phyloP scores from a whole-genome alignment of 2,797 vertebrate species.

The Ctenopoma kingsleyae region DNA sequence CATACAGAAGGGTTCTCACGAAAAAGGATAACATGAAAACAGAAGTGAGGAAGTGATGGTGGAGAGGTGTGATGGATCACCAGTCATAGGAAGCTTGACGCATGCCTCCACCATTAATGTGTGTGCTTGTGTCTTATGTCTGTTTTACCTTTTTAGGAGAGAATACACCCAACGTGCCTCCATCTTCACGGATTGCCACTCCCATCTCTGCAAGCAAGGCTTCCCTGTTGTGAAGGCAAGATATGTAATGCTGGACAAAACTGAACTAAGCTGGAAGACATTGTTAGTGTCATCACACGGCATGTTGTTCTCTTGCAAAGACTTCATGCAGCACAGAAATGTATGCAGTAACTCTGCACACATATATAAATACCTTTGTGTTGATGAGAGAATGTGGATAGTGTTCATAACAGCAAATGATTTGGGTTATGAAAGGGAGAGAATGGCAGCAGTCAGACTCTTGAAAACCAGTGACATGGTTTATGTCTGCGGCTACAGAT shows the following conservation, averaged over 20 bases:
- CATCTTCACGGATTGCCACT: constrained; percentile 98
- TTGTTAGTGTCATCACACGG: background rate
- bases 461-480: constrained; percentile 38
- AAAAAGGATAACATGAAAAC: constrained; percentile 49
- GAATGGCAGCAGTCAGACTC: constrained; percentile 48
- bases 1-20: constrained; percentile 5
- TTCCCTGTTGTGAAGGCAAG: constrained; percentile 84
- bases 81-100: constrained; percentile 21
- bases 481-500: constrained; percentile 52
- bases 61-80: constrained; percentile 35
- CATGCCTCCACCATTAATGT: background rate
- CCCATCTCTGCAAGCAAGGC: constrained; percentile 98
- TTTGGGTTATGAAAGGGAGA: constrained; percentile 40
- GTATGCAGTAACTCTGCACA: background rate
- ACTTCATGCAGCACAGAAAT: background rate
- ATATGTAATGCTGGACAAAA: background rate
- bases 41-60: constrained; percentile 32
- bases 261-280: background rate
- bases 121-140: constrained; percentile 2
- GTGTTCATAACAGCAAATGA: constrained; percentile 24
- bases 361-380: constrained; percentile 14
- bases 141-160: constrained; percentile 96
- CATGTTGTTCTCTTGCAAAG: background rate
- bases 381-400: constrained; percentile 10
- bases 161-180: constrained; percentile 97